Evolutionary conservation across 2,888 invertebrate species (phyloP).

Genomic region (Folsomia manolachei): DNA sequence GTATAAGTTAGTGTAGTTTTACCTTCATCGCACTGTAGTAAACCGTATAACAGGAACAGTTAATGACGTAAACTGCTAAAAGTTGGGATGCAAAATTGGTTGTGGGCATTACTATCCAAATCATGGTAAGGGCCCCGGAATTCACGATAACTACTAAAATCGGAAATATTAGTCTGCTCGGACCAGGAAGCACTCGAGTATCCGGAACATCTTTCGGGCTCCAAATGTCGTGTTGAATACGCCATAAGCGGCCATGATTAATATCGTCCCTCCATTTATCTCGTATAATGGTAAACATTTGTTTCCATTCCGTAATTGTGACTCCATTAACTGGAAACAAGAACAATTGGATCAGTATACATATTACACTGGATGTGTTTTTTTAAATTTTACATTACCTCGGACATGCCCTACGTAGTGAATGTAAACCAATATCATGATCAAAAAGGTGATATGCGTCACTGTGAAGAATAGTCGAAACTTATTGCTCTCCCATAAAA

Average conservation of each 20-base stretch:
- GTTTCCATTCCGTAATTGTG: slow-evolving; percentile 19
- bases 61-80: slow-evolving; percentile 58
- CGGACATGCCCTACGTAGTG: slow-evolving; percentile 51
- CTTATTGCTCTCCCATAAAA: slow-evolving; percentile 29
- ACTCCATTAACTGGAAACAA: slow-evolving; percentile 25
- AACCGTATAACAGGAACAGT: slow-evolving; percentile 57
- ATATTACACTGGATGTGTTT: neutral
- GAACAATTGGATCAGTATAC: neutral
- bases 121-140: slow-evolving; percentile 11
- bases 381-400: slow-evolving; percentile 25
- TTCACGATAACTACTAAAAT: slow-evolving; percentile 19
- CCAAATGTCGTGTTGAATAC: slow-evolving; percentile 23
- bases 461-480: slow-evolving; percentile 58
- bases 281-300: slow-evolving; percentile 22
- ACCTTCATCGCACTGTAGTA: slow-evolving; percentile 61
- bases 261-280: slow-evolving; percentile 25
- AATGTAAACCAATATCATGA: slow-evolving; percentile 53
- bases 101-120: slow-evolving; percentile 28
- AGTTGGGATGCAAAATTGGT: slow-evolving; percentile 59
- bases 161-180: slow-evolving; percentile 28
- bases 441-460: slow-evolving; percentile 54
- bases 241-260: neutral
- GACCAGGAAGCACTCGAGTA: slow-evolving; percentile 23
- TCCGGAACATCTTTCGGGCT: neutral
- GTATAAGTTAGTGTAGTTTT: slow-evolving; percentile 21